These are phyloP conservation scores for Sapajus apella DNA, from an alignment of 2,113 vertebrate genomes.

Conservation along the genomic window DNA sequence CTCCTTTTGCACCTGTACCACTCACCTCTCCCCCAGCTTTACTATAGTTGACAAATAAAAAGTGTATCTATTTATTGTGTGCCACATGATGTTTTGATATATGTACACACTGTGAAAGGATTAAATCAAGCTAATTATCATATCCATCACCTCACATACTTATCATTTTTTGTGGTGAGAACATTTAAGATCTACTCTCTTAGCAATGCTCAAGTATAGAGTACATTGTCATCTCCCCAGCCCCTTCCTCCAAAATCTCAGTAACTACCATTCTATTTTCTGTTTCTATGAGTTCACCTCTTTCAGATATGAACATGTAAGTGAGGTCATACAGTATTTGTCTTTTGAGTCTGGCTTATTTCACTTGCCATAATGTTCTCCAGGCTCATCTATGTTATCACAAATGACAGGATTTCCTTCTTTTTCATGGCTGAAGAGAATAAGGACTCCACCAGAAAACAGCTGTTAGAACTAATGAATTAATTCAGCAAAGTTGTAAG, in stretches of 20 bases:
- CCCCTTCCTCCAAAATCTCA: background rate
- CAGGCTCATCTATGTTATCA: background rate
- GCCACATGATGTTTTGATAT: background rate
- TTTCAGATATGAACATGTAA: background rate
- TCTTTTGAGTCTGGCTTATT: background rate
- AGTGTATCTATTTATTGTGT: too few relatives aligned
- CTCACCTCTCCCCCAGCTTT: background rate
- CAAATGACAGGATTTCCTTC: background rate
- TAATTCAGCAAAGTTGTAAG: background rate
- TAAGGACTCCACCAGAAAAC: background rate
- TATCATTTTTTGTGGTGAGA: background rate
- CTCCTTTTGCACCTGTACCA: background rate
- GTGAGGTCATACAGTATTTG: too few relatives aligned
- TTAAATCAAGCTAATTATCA: background rate
- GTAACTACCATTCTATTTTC: background rate
- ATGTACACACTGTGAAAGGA: background rate
- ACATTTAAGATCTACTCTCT: background rate
- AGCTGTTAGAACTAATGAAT: background rate
- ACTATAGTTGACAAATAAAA: background rate
- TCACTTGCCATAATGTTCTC: too few relatives aligned
- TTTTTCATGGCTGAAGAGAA: background rate
- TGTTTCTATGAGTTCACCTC: background rate
- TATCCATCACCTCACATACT: background rate
- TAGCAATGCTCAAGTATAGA: background rate
- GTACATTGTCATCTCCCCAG: too few relatives aligned